These are phyloP conservation scores for Coregonus suidteri DNA, from an alignment of 2,797 vertebrate species.

Conservation along the genomic window DNA sequence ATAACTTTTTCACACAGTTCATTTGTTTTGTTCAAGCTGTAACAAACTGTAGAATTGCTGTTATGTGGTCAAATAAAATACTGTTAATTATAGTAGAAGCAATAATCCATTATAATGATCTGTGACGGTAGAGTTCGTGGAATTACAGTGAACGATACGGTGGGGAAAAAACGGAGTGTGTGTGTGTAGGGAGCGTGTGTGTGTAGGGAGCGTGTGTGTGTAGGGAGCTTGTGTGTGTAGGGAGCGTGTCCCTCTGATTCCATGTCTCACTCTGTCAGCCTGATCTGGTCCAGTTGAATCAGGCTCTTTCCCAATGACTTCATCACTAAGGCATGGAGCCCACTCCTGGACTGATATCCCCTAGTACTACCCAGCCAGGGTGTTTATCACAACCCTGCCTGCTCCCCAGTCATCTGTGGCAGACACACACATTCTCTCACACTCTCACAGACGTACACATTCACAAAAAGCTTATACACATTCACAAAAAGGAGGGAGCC, in stretches of 20 bases:
- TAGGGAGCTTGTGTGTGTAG: conserved; percentile 7
- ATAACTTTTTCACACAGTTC: no score
- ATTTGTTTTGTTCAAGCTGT: neutral
- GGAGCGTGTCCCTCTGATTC: conserved; percentile 29
- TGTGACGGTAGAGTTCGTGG: neutral
- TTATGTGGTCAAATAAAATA: neutral
- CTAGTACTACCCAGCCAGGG: conserved; percentile 56
- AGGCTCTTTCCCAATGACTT: conserved; percentile 78
- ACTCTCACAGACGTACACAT: conserved; percentile 20
- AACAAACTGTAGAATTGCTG: neutral
- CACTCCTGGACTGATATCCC: conserved; percentile 78
- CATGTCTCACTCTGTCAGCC: conserved; percentile 18
- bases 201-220: conserved; percentile 19
- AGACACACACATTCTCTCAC: conserved; percentile 37
- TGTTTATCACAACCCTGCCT: conserved; percentile 73
- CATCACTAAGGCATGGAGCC: conserved; percentile 75
- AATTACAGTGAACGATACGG: conserved; percentile 3
- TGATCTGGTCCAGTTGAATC: conserved; percentile 62
- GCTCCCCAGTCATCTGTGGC: conserved; percentile 65
- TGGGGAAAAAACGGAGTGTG: neutral
- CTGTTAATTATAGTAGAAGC: neutral
- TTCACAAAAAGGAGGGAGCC: conserved; percentile 29
- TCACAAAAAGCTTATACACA: conserved; percentile 20
- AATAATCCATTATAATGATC: conserved; percentile 6
- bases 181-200: conserved; percentile 23